phyloP scores from a whole-genome alignment of 2,113 vertebrate genomes.

The Xerus inauris region DNA sequence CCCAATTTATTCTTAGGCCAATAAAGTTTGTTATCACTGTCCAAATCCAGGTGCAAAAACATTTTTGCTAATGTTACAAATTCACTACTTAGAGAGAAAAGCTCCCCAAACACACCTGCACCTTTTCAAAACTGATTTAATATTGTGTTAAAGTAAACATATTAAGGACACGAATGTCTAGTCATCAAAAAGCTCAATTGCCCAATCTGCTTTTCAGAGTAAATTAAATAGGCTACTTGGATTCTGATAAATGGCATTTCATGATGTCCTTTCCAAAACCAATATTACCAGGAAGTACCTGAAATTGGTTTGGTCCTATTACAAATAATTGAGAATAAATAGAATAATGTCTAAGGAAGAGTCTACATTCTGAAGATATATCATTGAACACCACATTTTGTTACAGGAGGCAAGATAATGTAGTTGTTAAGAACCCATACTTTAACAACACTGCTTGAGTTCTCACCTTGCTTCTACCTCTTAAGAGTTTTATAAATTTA shows the following conservation, averaged over 20 bases:
- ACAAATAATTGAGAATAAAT: background rate
- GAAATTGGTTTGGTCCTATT: background rate
- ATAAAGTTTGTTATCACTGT: constrained; percentile 77
- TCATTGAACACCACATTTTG: background rate
- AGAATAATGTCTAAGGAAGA: background rate
- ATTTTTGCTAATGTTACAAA: constrained; percentile 86
- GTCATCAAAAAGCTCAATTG: constrained; percentile 74
- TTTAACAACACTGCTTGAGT: background rate
- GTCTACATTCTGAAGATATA: background rate
- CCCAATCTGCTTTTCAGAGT: constrained; percentile 53
- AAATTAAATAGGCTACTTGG: constrained; percentile 12
- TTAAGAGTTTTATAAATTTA: background rate
- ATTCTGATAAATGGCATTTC: constrained; percentile 40
- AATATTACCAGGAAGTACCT: constrained; percentile 26
- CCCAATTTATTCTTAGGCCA: constrained; percentile 61
- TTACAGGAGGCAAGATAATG: background rate
- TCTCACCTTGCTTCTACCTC: background rate
- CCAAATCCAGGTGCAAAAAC: constrained; percentile 84
- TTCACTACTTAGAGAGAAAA: constrained; percentile 79
- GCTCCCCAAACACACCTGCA: constrained; percentile 84
- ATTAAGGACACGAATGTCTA: constrained; percentile 84
- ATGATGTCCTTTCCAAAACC: background rate
- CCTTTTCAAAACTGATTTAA: constrained; percentile 85
- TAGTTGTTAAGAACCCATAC: background rate
- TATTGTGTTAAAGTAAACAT: constrained; percentile 84